Percentiles rank a stretch among this genome's conserved stretches.
These are phyloP conservation scores for Tylochromis polylepis DNA, from an alignment of 2,113 vertebrate species.

Conservation along the genomic window DNA sequence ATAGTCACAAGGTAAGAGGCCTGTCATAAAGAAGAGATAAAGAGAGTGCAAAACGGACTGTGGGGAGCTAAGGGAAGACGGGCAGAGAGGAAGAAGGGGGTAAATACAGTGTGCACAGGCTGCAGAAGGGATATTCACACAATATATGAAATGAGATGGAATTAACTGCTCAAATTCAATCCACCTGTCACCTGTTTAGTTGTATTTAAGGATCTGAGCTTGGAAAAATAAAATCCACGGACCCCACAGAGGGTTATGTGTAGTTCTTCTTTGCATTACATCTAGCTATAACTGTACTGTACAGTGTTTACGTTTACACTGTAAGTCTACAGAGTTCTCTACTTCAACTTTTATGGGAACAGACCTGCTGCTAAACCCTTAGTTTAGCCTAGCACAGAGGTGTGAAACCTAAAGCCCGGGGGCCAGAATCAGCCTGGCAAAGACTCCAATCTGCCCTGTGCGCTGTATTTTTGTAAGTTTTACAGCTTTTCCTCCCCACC, in stretches of 20 bases:
- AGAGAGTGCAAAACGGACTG: background rate
- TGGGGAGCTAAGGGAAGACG: background rate
- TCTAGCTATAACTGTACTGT: background rate
- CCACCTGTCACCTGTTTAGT: background rate
- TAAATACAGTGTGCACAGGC: background rate
- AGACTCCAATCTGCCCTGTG: background rate
- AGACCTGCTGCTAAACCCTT: background rate
- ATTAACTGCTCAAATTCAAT: background rate
- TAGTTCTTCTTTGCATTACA: background rate
- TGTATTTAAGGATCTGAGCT: background rate
- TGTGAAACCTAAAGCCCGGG: background rate
- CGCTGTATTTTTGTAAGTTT: background rate
- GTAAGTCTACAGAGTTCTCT: background rate
- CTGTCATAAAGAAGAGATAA: slow-evolving; percentile 23
- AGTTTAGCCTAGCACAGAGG: background rate
- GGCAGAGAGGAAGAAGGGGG: background rate
- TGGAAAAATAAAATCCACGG: background rate
- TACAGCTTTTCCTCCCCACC: background rate
- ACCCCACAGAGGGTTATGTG: background rate
- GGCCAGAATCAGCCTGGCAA: background rate
- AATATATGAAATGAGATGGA: background rate
- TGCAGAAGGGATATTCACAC: background rate
- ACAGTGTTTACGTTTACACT: background rate
- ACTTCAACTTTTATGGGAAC: background rate
- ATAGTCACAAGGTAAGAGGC: slow-evolving; percentile 29